Base-by-base conservation (phyloP, 2,888 invertebrate species). In the Apocheima hispidaria region DNA sequence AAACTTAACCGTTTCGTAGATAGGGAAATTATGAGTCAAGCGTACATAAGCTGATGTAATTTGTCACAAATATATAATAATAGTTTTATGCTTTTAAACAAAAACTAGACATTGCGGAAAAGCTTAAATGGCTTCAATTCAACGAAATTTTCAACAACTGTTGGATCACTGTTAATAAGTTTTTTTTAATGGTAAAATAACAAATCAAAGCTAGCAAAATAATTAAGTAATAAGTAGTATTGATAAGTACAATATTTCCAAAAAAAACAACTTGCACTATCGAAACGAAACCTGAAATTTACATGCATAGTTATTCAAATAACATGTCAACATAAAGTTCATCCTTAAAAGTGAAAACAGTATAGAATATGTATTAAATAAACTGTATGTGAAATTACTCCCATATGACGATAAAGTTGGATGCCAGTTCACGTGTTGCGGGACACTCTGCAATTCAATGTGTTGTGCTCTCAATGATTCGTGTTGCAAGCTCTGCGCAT, bases 1-100 rank as follows among this genome's bases (percentile, higher is more conserved):
- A 56, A 28, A 10, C 23, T 57, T 50, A 50, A 43, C 49, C 49
- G 49, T 36, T 58, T 46, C 20, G 36, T 35, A 30, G 16, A 50
- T 51, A 44, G 41, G 7, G 9, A 20, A 28, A 36, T 36, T 36
- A 35, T 36, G 18, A 46, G 30, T 46, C 18, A 30, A 7, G 0
- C 28, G 28, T 44, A 2, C 4, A 16, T 44, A 10, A 16, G 10
- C 12, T 18, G 9, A 23, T 14, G n/a, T 26, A 43, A 14, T 12
- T 21, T 40, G 14, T n/a, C 4, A 4, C 2, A 33, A 1, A 4
- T 23, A 23, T 2, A 5, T 23, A 23, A 4, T 23, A 23, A 23
- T n/a, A n/a, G n/a, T 23, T 23, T 23, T 23, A 23, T 23, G 23
- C 5, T 4, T 5, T 5, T 23, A 23, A 2, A 4, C 5, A 23